A percentile compares a stretch with the other conserved stretches of the same genome.
These are phyloP conservation scores for Nerophis ophidion DNA, from an alignment of 2,113 vertebrate genomes.

Conservation along the genomic window DNA sequence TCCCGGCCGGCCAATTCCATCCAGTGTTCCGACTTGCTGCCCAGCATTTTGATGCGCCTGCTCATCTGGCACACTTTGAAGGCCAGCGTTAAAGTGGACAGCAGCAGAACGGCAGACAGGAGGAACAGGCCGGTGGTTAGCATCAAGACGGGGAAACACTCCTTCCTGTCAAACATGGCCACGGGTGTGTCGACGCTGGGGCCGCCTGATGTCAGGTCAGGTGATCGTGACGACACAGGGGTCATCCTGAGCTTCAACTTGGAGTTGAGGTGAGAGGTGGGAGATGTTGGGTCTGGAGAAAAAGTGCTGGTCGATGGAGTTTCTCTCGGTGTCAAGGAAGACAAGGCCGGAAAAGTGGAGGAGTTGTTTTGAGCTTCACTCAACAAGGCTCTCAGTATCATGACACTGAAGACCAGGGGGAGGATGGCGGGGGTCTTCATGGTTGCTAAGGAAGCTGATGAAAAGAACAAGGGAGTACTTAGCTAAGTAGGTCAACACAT, in stretches of 20 bases:
- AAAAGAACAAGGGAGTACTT: not conserved
- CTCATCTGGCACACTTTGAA: slow-evolving; percentile 39
- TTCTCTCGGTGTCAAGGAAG: not conserved
- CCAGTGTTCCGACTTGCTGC: slow-evolving; percentile 17
- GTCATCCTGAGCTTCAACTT: too few species aligned
- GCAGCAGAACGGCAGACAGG: slow-evolving; percentile 13
- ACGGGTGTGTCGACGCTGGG: not conserved
- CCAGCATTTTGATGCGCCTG: slow-evolving; percentile 17
- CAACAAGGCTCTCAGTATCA: slow-evolving; percentile 12
- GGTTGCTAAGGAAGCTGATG: slow-evolving; percentile 24
- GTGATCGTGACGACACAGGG: too few species aligned
- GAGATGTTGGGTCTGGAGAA: too few species aligned
- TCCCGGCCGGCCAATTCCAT: not conserved
- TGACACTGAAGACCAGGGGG: slow-evolving; percentile 8
- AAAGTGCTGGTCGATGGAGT: too few species aligned
- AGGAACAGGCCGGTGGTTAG: slow-evolving; percentile 27
- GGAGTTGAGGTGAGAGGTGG: fast-evolving
- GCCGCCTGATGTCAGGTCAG: too few species aligned
- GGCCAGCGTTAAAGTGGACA: slow-evolving; percentile 4
- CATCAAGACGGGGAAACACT: not conserved
- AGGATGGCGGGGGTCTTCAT: slow-evolving; percentile 29
- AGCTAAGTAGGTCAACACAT: not conserved
- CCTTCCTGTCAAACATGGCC: fast-evolving
- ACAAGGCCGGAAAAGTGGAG: not conserved
- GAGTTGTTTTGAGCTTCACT: not conserved